Conservation (phyloP, 2,113 vertebrate genomes). For the human (Homo sapiens) region GRCh38 chr22:32692501-32693000, state of each 20-base stretch:
- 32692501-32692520: rapidly evolving
- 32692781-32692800: neutral
- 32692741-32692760: neutral
- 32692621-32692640: neutral
- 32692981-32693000: neutral
- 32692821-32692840: neutral
- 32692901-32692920: neutral
- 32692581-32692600: neutral
- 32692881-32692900: neutral
- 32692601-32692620: neutral
- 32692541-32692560: neutral
- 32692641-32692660: neutral
- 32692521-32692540: rapidly evolving
- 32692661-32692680: neutral
- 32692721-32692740: neutral
- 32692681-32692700: neutral
- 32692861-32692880: neutral
- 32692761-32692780: neutral
- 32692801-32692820: neutral
- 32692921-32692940: neutral
- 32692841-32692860: neutral
- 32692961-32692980: neutral
- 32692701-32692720: neutral
- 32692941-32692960: slow-evolving; percentile 2
- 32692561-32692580: neutral